Evolutionary conservation across 2,888 invertebrate species (phyloP).

Genomic region (Poecilobothrus nobilitatus): DNA sequence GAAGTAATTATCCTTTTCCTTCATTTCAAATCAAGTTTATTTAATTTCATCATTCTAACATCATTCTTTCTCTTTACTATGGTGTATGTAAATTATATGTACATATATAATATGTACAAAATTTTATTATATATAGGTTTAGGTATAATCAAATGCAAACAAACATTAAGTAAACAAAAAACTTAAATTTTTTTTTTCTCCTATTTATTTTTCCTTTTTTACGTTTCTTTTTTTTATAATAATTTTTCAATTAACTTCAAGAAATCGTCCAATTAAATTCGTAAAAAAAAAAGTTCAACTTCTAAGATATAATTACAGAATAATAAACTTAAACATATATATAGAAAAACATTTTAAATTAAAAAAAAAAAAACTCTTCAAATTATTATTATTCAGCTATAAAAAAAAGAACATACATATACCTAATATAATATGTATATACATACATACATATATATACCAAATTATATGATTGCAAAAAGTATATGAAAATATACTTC

Average conservation of each 20-base stretch:
- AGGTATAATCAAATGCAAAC: no score
- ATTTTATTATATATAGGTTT: no score
- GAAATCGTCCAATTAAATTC: background rate
- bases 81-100: no score
- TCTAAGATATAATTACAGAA: background rate
- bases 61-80: no score
- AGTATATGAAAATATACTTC: background rate
- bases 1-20: no score
- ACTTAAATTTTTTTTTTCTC: no score
- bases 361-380: background rate
- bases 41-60: no score
- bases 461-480: no score
- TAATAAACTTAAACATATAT: background rate
- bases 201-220: no score
- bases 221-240: background rate
- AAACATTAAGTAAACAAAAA: no score
- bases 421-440: background rate
- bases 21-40: no score
- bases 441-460: background rate
- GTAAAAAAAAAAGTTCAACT: background rate
- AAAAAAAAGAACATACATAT: background rate
- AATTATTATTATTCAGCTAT: background rate
- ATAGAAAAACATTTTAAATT: background rate
- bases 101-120: no score
- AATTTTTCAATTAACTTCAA: constrained; percentile 6